phyloP scores from a whole-genome alignment of 2,888 invertebrate genomes.

The Atethmia centrago region DNA sequence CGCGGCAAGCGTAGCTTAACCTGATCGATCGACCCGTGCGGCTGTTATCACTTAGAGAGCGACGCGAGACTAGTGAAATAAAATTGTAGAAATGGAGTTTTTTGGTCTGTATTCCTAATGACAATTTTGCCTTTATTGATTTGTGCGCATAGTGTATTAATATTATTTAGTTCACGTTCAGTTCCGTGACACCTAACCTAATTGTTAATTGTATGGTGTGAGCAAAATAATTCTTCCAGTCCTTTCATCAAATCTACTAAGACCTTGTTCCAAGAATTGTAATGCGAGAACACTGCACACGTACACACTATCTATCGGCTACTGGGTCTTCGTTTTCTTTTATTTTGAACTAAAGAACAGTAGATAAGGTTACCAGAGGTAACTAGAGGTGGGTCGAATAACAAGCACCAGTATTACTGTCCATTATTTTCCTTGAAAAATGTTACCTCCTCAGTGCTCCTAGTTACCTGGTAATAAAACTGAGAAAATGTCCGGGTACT shows the following conservation, averaged over 20 bases:
- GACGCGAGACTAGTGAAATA: background rate
- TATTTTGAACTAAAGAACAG: constrained; percentile 11
- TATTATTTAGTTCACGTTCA: background rate
- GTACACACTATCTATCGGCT: constrained; percentile 20
- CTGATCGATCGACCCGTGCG: no score
- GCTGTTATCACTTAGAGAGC: no score
- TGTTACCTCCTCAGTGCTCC: constrained; percentile 33
- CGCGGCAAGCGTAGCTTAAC: no score
- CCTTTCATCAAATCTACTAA: constrained; percentile 9
- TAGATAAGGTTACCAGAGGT: constrained; percentile 24
- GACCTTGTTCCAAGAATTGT: constrained; percentile 27
- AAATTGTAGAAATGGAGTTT: background rate
- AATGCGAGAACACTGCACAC: constrained; percentile 27
- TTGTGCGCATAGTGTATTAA: background rate
- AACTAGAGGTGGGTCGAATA: constrained; percentile 16
- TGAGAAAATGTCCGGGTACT: constrained; percentile 21
- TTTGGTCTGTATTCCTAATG: background rate
- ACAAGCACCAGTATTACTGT: constrained; percentile 26
- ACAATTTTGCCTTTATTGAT: background rate
- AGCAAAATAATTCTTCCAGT: background rate
- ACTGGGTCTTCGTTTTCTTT: constrained; percentile 22
- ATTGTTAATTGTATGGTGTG: background rate
- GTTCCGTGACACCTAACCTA: background rate
- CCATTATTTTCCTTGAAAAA: constrained; percentile 50
- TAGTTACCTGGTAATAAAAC: constrained; percentile 41